Conservation (phyloP, 2,888 invertebrate species). For the Caenorhabditis macrosperma region DNA sequence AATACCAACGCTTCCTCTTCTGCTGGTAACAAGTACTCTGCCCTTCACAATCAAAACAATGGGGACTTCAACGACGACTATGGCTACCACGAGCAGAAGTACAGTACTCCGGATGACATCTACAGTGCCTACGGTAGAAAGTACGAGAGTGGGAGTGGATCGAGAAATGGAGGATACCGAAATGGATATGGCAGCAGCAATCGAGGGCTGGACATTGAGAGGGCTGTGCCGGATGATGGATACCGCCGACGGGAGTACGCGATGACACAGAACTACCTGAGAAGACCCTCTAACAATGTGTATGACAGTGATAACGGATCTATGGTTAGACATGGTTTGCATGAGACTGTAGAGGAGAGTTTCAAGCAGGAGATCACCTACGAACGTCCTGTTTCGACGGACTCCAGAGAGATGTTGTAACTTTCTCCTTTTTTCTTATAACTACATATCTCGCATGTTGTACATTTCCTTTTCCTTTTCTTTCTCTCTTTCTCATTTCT, state of each 20-base stretch:
- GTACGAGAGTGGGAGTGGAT: constrained; percentile 56
- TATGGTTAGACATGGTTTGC: constrained; percentile 69
- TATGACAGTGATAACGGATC: constrained; percentile 62
- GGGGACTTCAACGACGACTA: constrained; percentile 56
- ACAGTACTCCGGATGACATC: constrained; percentile 68
- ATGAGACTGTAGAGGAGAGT: constrained; percentile 78
- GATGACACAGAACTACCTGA: constrained; percentile 46
- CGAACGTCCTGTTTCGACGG: constrained; percentile 70
- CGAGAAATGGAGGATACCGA: constrained; percentile 27
- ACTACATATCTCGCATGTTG: constrained; percentile 39
- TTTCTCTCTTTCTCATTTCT: neutral
- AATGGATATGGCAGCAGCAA: constrained; percentile 38
- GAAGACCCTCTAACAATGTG: constrained; percentile 56
- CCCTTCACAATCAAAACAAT: constrained; percentile 53
- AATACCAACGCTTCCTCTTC: constrained; percentile 15
- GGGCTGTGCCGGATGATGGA: constrained; percentile 51
- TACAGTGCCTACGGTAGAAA: constrained; percentile 70
- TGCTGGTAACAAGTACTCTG: constrained; percentile 55
- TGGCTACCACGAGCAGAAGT: constrained; percentile 59
- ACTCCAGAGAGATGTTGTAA: constrained; percentile 69
- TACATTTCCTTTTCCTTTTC: constrained; percentile 36
- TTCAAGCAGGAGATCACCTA: constrained; percentile 78
- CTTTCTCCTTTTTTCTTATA: neutral
- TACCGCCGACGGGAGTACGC: constrained; percentile 49
- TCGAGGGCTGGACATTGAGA: constrained; percentile 50